Evolutionary conservation across 2,797 vertebrate genomes (phyloP), one percentile per base, ranked within the genome.

Genomic region (Vespertilio murinus): DNA sequence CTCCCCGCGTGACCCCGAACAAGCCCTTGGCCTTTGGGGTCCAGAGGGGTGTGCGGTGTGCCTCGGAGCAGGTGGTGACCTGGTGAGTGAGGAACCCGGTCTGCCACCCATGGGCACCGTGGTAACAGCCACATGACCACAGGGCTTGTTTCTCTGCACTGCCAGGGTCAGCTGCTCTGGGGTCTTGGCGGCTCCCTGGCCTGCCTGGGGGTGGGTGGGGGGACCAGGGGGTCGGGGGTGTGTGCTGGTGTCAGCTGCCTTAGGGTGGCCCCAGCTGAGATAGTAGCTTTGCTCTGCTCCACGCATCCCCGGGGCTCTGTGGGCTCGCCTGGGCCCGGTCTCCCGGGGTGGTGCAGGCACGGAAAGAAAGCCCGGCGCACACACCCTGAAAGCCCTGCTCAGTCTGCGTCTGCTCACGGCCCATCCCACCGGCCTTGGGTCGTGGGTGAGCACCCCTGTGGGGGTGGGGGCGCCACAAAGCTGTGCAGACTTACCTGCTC

Each of bases 111-210:
- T 23, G 30, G 52, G 54, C n/a, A 5, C 25, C 10, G 33, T 0
- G 0, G 6, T 0, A 0, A 14, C 0, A 18, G 23, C 38, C 16
- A 1, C 30, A 1, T 1, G 0, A 2, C 1, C 0, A 3, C 0
- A 40, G 18, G 6, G 0, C 14, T 49, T 1, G 0, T n/a, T 65
- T 12, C 67, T 40, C 80, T 1, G 0, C 7, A 30, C 65, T 0
- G 2, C 3, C 70, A 56, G 18, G 20, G 12, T 56, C 23, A 6
- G 64, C 23, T 0, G n/a, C 54, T 10, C n/a, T 2, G 2, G 67
- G 88, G 22, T 7, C 33, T 28, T 8, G 89, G 42, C 0, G 0
- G 61, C 70, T 70, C 22, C 8, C 77, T 17, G 56, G 75, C 9
- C 4, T n/a, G 33, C 65, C 6, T 1, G 2, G 33, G 7, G 28